Base-by-base conservation (phyloP, 2,113 vertebrate genomes). In the Daphoenositta chrysoptera region DNA sequence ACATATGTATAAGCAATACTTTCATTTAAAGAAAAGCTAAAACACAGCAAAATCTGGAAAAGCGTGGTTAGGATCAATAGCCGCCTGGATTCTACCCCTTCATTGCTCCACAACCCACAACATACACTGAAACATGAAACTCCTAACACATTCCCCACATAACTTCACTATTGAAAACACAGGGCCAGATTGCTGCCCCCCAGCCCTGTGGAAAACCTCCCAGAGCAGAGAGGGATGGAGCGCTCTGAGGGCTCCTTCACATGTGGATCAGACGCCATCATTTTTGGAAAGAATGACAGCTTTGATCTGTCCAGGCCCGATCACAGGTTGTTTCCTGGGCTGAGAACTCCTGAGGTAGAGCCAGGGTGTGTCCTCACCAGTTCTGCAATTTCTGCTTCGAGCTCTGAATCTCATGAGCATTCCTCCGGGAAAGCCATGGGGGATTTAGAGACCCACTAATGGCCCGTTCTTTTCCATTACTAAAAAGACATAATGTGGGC, bases 91-190 rank as follows among this genome's bases (percentile, higher is more conserved):
- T 66, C 88, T 64, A 50, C 58, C 76, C 75, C 51, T 70, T 73
- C 56, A 35, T 33, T 77, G 58, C 93, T 70, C 63, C 60, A 64
- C 68, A 94, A 13, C 79, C 85, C 85, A 66, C 75, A 93, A 56
- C 75, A 73, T 11, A 44, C 66, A 17, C 56, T 96, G 94, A 96
- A 96, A 96, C 79, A 63, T 81, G 93, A 96, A 96, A 96, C 96
- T 51, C 83, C 76, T n/a, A 35, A 88, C 87, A 37, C 93, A 95
- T 97, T 96, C 94, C 63, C 94, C 82, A 81, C 96, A 96, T 96
- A 96, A 83, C 96, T 96, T 90, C 4, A 40, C 85, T 90, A 75
- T 64, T 88, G 90, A 89, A 96, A 96, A 90, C 93, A 92, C 64
- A 42, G 87, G 35, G 68, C 71, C 90, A 45, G 60, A 51, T 70